Evolutionary conservation across 2,113 vertebrate genomes (phyloP).

Genomic region (Athene cunicularia): DNA sequence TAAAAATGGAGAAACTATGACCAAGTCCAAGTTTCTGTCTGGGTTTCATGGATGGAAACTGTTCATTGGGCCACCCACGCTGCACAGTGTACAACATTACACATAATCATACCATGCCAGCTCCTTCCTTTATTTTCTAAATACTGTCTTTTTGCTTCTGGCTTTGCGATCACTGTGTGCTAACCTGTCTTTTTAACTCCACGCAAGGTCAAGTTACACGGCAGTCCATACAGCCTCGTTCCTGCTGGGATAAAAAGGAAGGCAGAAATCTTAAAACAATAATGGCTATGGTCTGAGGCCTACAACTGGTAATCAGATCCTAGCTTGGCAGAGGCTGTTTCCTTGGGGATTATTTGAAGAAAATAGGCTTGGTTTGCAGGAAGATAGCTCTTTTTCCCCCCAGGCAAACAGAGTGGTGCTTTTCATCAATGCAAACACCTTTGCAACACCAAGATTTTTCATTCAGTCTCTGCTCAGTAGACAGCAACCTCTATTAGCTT

Average conservation of each 20-base stretch:
- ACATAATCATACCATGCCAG: conserved; percentile 59
- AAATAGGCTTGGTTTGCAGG: conserved; percentile 74
- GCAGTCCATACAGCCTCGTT: conserved; percentile 59
- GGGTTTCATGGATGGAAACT: not conserved
- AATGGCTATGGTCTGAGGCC: conserved; percentile 77
- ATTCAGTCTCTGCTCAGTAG: not conserved
- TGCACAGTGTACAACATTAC: conserved; percentile 53
- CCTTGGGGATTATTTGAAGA: conserved; percentile 79
- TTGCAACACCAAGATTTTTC: conserved; percentile 47
- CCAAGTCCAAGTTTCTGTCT: conserved; percentile 18
- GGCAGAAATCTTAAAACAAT: conserved; percentile 81
- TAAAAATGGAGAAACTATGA: conserved; percentile 1
- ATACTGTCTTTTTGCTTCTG: conserved; percentile 76
- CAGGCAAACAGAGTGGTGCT: conserved; percentile 44
- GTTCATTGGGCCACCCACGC: conserved; percentile 29
- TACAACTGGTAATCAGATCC: conserved; percentile 78
- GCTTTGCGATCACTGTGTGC: conserved; percentile 64
- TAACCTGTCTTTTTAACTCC: conserved; percentile 77
- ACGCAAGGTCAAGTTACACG: conserved; percentile 74
- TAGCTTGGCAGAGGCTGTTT: conserved; percentile 71
- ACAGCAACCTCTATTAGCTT: not conserved
- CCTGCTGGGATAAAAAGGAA: conserved; percentile 81
- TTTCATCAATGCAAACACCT: conserved; percentile 24
- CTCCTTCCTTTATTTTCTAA: conserved; percentile 77
- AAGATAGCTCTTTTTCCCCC: not conserved